Evolutionary conservation across 2,888 invertebrate genomes (phyloP), one percentile per base, ranked within the genome.

Genomic region (Orthonychiurus folsomi): DNA sequence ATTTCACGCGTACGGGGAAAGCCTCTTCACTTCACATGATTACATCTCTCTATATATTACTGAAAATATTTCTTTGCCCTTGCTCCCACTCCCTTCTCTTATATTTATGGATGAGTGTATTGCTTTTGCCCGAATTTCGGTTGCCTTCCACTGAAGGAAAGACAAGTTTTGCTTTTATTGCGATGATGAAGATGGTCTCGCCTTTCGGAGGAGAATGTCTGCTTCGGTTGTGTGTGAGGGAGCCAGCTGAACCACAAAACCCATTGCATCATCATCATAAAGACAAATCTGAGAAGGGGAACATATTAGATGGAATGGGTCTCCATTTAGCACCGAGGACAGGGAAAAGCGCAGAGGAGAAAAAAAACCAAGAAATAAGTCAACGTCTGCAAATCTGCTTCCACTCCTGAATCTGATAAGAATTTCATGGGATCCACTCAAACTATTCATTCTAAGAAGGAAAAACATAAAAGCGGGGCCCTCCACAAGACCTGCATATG

Each of bases 301-400:
- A 62, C 68, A 68, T 68, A 68, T 70, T 70, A 66, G 61, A 60
- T 53, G 66, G 61, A 64, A 67, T 65, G 62, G 62, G 52, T 53
- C 52, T 52, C 52, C 52, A 52, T 52, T 52, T 52, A 52, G 52
- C n/a, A 56, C 65, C 56, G 59, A 58, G 56, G 53, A 59, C 48
- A 59, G 52, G 60, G 48, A 24, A 52, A 26, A 60, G 50, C 50
- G 60, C 60, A 59, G 63, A 62, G 59, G 15, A 63, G 28, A 59
- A 56, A 54, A 25, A 23, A 23, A 20, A 52, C 24, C 37, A 50
- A 53, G 54, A 64, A 68, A 70, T 68, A 69, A 67, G 66, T 68
- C 68, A 67, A 66, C 68, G 66, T 70, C 67, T 64, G 67, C 70
- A 67, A 68, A 68, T 67, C 67, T 67, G 67, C 64, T 70, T 63